Evolutionary conservation across 2,888 invertebrate genomes (phyloP).

Genomic region (Drosophila greeni): DNA sequence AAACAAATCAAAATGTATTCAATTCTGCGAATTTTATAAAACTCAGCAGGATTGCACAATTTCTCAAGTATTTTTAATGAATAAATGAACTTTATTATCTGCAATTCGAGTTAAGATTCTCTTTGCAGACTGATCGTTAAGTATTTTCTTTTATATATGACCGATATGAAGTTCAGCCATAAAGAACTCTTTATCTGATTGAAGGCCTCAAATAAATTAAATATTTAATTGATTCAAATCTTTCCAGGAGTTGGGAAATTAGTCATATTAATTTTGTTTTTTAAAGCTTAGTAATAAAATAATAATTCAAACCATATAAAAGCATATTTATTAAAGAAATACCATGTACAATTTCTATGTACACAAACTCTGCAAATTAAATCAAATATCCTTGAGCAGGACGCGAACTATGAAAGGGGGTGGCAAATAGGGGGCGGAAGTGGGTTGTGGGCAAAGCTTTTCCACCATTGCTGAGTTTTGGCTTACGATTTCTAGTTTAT

Average conservation of each 20-base stretch:
- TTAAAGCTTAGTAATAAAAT: background rate
- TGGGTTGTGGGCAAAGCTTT: background rate
- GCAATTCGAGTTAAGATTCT: too few species aligned
- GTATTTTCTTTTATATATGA: background rate
- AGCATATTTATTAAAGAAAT: background rate
- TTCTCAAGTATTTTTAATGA: too few species aligned
- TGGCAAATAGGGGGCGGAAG: background rate
- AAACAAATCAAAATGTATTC: too few species aligned
- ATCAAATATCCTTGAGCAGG: constrained; percentile 25
- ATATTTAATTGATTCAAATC: background rate
- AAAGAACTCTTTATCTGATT: background rate
- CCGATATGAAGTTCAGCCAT: background rate
- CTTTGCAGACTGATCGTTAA: too few species aligned
- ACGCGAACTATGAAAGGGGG: background rate
- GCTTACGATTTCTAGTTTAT: constrained; percentile 14
- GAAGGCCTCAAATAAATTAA: background rate
- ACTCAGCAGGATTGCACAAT: too few species aligned
- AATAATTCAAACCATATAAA: background rate
- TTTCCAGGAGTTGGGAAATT: background rate
- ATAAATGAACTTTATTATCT: too few species aligned
- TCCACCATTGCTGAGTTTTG: constrained; percentile 29
- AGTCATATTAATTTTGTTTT: background rate
- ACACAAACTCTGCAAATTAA: constrained; percentile 14
- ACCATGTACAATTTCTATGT: too few species aligned
- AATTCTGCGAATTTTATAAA: too few species aligned